phyloP scores from a whole-genome alignment of 2,113 vertebrate genomes.

The Phalacrocorax aristotelis region DNA sequence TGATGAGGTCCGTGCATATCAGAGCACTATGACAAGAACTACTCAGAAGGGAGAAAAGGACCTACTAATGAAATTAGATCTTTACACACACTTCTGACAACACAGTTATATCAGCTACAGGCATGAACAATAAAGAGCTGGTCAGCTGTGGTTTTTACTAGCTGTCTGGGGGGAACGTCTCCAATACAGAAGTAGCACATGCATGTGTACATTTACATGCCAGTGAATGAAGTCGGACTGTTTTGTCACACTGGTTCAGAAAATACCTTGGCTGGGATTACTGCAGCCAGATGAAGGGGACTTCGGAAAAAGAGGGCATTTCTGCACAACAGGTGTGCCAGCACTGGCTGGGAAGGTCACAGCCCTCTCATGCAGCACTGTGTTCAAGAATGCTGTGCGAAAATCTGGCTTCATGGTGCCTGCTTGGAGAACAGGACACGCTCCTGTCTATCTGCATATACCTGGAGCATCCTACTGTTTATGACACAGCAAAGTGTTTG shows the following conservation, averaged over 20 bases:
- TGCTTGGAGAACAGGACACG: neutral
- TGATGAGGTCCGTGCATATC: neutral
- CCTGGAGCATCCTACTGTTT: neutral
- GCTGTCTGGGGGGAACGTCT: rapidly evolving
- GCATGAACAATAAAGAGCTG: neutral
- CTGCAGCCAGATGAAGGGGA: neutral
- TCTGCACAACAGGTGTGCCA: neutral
- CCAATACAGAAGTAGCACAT: neutral
- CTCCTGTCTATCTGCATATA: neutral
- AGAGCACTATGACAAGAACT: neutral
- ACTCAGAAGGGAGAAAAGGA: neutral
- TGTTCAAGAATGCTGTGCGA: neutral
- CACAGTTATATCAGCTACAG: neutral
- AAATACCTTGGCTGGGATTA: neutral
- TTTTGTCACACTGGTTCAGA: neutral
- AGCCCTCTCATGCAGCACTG: rapidly evolving
- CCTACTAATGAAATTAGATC: neutral
- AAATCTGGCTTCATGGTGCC: neutral
- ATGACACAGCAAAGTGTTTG: neutral
- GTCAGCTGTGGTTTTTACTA: neutral
- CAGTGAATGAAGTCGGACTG: neutral
- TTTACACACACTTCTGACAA: neutral
- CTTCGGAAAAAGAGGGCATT: neutral
- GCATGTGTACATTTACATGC: neutral
- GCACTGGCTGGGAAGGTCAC: neutral